These are phyloP conservation scores for Papilio dardanus DNA, from an alignment of 1,140 invertebrate species.

Conservation along the genomic window DNA sequence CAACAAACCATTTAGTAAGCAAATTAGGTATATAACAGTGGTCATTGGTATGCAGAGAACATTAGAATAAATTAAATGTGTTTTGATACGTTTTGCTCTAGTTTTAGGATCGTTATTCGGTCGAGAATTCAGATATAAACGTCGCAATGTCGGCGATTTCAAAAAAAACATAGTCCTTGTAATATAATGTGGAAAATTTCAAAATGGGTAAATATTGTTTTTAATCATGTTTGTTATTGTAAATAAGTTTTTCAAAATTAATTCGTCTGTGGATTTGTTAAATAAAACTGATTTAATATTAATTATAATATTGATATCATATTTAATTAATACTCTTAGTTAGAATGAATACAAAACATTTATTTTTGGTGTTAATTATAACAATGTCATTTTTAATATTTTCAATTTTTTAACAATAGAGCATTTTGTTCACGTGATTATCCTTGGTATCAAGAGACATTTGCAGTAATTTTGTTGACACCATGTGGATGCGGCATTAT, in stretches of 20 bases:
- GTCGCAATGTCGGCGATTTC: conserved; percentile 7
- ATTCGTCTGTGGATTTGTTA: conserved; percentile 1
- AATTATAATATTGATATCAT: background rate
- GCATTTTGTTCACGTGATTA: background rate
- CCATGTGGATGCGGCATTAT: background rate
- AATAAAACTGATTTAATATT: background rate
- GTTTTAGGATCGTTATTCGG: conserved; percentile 41
- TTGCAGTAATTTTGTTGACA: background rate
- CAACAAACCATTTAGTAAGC: conserved; percentile 27
- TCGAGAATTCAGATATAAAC: conserved; percentile 20
- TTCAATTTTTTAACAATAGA: background rate
- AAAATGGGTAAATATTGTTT: conserved; percentile 7
- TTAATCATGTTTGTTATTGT: conserved; percentile 17
- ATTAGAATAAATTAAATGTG: conserved; percentile 53
- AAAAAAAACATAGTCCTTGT: conserved; percentile 5
- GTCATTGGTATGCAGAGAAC: conserved; percentile 49
- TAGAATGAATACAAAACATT: background rate
- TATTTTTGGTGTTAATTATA: background rate
- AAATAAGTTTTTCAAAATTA: conserved; percentile 38
- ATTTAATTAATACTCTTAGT: background rate
- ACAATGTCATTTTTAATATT: background rate
- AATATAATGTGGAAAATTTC: conserved; percentile 29
- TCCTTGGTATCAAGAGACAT: background rate
- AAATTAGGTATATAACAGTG: conserved; percentile 40
- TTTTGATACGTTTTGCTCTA: conserved; percentile 55